Percentiles rank a stretch among this genome's conserved stretches.
Evolutionary conservation across 64 coral and sea anemone species (phyloP).

Genomic region (Montipora sp.): DNA sequence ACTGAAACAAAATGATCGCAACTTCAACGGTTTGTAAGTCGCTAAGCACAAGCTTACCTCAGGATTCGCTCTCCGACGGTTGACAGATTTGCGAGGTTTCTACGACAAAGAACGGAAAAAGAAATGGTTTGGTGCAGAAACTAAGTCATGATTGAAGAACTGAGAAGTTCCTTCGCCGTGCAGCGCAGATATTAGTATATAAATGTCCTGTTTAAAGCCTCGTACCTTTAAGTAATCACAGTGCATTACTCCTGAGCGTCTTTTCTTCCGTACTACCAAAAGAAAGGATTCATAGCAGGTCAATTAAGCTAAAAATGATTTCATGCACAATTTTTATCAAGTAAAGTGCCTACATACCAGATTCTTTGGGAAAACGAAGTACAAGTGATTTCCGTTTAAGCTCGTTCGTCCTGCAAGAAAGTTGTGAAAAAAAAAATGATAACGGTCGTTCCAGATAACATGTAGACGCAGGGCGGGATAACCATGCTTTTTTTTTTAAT

Average conservation of each 20-base stretch:
- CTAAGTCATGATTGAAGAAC: too few species aligned
- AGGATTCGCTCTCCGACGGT: constrained; percentile 92
- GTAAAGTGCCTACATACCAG: constrained; percentile 61
- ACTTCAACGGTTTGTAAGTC: neutral
- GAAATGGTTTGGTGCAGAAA: too few species aligned
- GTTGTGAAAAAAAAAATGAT: too few species aligned
- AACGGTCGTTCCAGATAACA: too few species aligned
- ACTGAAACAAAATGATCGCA: neutral
- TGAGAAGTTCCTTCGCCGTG: neutral
- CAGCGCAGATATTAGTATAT: neutral
- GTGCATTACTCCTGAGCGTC: constrained; percentile 95
- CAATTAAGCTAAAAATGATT: neutral
- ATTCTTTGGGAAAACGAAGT: constrained; percentile 94
- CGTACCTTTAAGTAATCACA: constrained; percentile 97
- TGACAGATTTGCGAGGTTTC: constrained; percentile 97
- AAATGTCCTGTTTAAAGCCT: neutral
- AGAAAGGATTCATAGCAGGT: neutral
- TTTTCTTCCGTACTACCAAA: constrained; percentile 82
- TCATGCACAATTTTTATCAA: neutral
- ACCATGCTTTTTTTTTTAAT: too few species aligned
- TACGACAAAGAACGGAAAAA: constrained; percentile 22
- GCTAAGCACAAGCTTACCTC: constrained; percentile 59
- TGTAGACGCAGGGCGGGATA: too few species aligned
- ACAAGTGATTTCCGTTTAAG: constrained; percentile 95
- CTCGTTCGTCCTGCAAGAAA: constrained; percentile 84